Evolutionary conservation across 2,888 invertebrate species (phyloP).

Genomic region (Apodemia mormo): DNA sequence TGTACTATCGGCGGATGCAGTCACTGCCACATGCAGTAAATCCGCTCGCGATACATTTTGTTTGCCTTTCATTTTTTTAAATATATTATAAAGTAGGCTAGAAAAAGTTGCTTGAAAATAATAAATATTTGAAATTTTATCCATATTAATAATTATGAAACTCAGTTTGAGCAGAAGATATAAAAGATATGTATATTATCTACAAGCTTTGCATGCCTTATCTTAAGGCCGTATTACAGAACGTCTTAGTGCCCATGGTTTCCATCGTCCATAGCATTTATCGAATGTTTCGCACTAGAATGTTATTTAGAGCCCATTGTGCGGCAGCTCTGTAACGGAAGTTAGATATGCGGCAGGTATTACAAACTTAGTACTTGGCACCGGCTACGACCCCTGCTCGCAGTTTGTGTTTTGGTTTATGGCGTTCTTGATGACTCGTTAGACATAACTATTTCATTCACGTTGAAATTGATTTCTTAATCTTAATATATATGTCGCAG

Average conservation of each 20-base stretch:
- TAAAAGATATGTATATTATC: neutral
- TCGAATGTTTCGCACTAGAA: conserved; percentile 38
- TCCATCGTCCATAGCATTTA: conserved; percentile 41
- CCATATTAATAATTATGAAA: too few relatives aligned
- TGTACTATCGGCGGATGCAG: conserved; percentile 52
- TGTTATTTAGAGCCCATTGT: conserved; percentile 42
- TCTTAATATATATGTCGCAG: too few relatives aligned
- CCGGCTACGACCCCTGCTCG: conserved; percentile 37
- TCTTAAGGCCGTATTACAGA: neutral
- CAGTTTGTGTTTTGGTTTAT: conserved; percentile 36
- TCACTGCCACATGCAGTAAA: conserved; percentile 30
- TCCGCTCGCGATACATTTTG: neutral
- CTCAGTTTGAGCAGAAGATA: neutral
- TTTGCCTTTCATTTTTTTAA: neutral
- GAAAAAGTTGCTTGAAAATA: neutral
- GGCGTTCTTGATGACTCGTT: conserved; percentile 27
- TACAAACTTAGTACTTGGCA: conserved; percentile 38
- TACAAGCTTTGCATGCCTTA: too few relatives aligned
- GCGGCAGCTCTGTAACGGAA: conserved; percentile 40
- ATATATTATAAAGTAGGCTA: neutral
- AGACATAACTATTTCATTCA: neutral
- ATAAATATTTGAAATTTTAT: too few relatives aligned
- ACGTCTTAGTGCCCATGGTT: conserved; percentile 28
- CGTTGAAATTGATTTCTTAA: too few relatives aligned
- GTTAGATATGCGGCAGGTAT: conserved; percentile 42